Base-by-base conservation (phyloP, 23 tunicate species). In the Styela clava region DNA sequence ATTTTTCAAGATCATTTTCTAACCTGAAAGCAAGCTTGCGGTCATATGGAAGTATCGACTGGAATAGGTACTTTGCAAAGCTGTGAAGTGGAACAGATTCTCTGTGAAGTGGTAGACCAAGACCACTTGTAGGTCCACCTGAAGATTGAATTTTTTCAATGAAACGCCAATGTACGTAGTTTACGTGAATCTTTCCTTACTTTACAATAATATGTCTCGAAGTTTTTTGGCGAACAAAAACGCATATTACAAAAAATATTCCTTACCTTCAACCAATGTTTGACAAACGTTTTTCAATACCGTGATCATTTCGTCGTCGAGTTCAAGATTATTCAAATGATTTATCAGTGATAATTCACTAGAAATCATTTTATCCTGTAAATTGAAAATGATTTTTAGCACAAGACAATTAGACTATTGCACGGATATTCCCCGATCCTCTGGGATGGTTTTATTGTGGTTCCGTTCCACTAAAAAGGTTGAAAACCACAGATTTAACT, bases 1-100 rank as follows among this genome's bases (percentile, higher is more conserved):
- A n/a, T 33, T 0, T 72, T 22, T 1, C 56, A 44, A 44, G 12
- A 44, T 37, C 0, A 37, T 24, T n/a, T 67, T 51, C 5, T 44
- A 44, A 89, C 95, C 83, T 84, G 88, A 89, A 89, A 36, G 87
- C 95, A 1, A 89, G 78, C 0, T 89, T 79, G 31, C 85, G 71
- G 69, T 89, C 88, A 64, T 89, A 79, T 0, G 95, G 78, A 0
- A 84, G 82, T 33, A 89, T 23, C 2, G 95, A 52, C 30, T 73
- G 73, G 83, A 89, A 84, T 19, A 89, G 31, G 33, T 89, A 89
- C 24, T 51, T 79, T 16, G 95, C 88, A 52, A 89, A 89, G 16
- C 79, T 73, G 79, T 89, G 95, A 37, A 79, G 35, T 0, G 95
- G 95, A 20, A 89, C 85, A 2, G 95, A 84, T 22, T 89, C 88